A percentile compares a stretch with the other conserved stretches of the same genome.
These are phyloP conservation scores for Muscicapa striata DNA, from an alignment of 2,797 vertebrate species.

Conservation along the genomic window DNA sequence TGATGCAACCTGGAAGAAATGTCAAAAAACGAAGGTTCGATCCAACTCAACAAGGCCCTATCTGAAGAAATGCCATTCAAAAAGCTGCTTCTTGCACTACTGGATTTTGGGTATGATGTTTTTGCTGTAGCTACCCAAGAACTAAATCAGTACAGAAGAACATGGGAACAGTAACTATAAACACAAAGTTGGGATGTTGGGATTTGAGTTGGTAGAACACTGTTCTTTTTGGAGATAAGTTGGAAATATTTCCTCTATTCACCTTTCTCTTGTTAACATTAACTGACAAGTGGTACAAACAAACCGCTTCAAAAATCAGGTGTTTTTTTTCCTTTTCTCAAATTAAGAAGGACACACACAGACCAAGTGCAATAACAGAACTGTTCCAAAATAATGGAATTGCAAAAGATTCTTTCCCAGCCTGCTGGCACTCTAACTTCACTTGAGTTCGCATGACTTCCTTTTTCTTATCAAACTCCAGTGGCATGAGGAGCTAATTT, in stretches of 20 bases:
- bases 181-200: conserved; percentile 6
- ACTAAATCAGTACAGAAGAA: conserved; percentile 61
- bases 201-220: conserved; percentile 51
- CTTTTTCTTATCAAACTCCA: conserved; percentile 78
- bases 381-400: conserved; percentile 71
- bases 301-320: conserved; percentile 75
- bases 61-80: conserved; percentile 80
- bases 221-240: conserved; percentile 64
- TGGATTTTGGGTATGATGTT: conserved; percentile 79
- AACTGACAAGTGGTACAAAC: conserved; percentile 59
- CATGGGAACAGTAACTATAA: conserved; percentile 18
- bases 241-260: conserved; percentile 61
- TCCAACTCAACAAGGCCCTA: conserved; percentile 90
- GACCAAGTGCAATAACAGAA: conserved; percentile 86
- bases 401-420: conserved; percentile 63
- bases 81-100: conserved; percentile 64
- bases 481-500: conserved; percentile 89
- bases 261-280: conserved; percentile 49
- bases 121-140: conserved; percentile 79
- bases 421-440: conserved; percentile 78
- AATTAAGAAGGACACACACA: conserved; percentile 80
- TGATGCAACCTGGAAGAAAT: conserved; percentile 86
- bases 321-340: conserved; percentile 72
- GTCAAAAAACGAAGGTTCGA: conserved; percentile 98
- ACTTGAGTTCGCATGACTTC: conserved; percentile 88